Evolutionary conservation across 2,888 invertebrate species (phyloP), one percentile per base, ranked within the genome.

Genomic region (Bursaphelenchus okinawaensis): DNA sequence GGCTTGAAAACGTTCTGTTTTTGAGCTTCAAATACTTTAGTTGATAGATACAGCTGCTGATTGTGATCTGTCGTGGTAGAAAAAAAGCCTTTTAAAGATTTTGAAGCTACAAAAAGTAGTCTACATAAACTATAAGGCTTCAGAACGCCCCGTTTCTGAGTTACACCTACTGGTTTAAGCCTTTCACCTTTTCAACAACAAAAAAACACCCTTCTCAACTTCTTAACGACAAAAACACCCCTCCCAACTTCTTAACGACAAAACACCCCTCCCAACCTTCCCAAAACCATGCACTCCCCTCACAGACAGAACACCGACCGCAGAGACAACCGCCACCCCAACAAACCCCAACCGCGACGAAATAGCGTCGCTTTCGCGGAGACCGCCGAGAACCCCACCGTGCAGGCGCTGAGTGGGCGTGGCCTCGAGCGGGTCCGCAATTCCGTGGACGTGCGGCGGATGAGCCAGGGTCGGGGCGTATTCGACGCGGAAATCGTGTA

Each of bases 401-500:
- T 40, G 16, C 40, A 40, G n/a, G 40, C 40, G 40, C 40, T 40
- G 40, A 40, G 40, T 40, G 40, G 40, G 40, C 40, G 40, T 12
- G 40, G 40, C 40, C 40, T 40, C 16, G 40, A 40, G 40, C 40
- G 40, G 6, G 40, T 40, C 40, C 40, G 40, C 40, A 40, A 40
- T n/a, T 40, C 40, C 40, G 40, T 40, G 40, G 40, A 40, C 40
- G n/a, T 40, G 40, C 40, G 40, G 16, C 40, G 40, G 40, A 40
- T 40, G 40, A 40, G 40, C 40, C 12, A 12, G 6, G 40, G 40
- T 12, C 40, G 40, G 40, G 52, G 27, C 16, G 60, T 12, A 19
- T 19, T 59, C 26, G 60, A 59, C 26, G 24, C 60, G 50, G 60
- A 59, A 20, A 59, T 59, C 20, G 60, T 52, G 1, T 27, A 40